phyloP scores from a whole-genome alignment of 2,888 invertebrate genomes.

The Coronaproctus castanopsis region DNA sequence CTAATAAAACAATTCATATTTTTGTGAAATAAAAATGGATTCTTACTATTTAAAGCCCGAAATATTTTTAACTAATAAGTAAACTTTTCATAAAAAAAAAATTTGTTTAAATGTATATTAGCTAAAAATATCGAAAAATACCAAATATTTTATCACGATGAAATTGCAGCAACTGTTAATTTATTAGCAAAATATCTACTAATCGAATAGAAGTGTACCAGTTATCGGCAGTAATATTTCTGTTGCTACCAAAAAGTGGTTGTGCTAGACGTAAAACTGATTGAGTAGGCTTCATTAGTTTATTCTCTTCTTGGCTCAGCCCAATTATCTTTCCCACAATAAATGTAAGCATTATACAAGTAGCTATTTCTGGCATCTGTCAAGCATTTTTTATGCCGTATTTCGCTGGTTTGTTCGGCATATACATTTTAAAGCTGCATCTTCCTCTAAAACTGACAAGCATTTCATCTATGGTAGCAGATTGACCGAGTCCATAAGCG shows the following conservation, averaged over 20 bases:
- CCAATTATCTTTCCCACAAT: neutral
- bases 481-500: neutral
- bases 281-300: neutral
- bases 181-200: neutral
- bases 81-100: too few relatives aligned
- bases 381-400: neutral
- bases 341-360: neutral
- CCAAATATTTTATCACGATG: too few relatives aligned
- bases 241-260: neutral
- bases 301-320: neutral
- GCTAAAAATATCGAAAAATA: too few relatives aligned
- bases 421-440: neutral
- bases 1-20: too few relatives aligned
- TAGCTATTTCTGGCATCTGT: neutral
- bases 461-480: too few relatives aligned
- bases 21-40: too few relatives aligned
- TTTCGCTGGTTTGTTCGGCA: neutral
- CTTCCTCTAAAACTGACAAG: neutral
- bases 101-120: too few relatives aligned
- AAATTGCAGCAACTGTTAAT: neutral
- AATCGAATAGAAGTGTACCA: neutral
- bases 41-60: too few relatives aligned
- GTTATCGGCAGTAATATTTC: neutral
- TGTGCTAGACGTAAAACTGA: neutral
- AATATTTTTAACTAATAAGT: too few relatives aligned